A percentile compares a stretch with the other conserved stretches of the same genome.
phyloP scores from a whole-genome alignment of 2,888 invertebrate species.

The Linnaemya tessellans region DNA sequence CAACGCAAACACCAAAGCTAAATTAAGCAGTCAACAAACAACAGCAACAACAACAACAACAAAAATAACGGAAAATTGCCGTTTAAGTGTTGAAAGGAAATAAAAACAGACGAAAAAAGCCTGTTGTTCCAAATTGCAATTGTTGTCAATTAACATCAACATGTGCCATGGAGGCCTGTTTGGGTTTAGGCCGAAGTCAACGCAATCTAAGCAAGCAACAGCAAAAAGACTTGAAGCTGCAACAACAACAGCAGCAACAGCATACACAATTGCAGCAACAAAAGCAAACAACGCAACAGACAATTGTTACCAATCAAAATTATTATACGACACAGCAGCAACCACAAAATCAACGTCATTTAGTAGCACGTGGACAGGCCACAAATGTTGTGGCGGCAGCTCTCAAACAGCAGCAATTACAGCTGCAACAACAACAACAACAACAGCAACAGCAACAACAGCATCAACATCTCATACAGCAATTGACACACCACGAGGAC shows the following conservation, averaged over 20 bases:
- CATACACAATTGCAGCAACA: constrained; percentile 73
- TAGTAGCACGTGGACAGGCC: constrained; percentile 69
- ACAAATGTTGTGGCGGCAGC: constrained; percentile 72
- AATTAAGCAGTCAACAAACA: constrained; percentile 38
- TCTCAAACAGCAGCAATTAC: constrained; percentile 56
- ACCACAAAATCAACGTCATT: constrained; percentile 75
- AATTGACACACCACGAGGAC: constrained; percentile 57
- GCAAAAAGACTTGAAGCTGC: constrained; percentile 70
- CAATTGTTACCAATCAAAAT: constrained; percentile 72
- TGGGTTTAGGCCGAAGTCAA: constrained; percentile 82
- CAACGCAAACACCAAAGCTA: constrained; percentile 12
- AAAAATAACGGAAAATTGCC: neutral
- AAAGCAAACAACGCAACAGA: constrained; percentile 71
- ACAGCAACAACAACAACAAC: constrained; percentile 6
- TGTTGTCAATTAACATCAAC: constrained; percentile 75
- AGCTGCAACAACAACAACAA: constrained; percentile 56
- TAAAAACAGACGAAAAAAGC: neutral
- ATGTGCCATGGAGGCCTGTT: constrained; percentile 83
- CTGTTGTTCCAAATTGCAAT: constrained; percentile 34
- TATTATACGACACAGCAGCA: constrained; percentile 73
- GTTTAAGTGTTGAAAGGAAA: constrained; percentile 2
- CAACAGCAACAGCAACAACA: constrained; percentile 21
- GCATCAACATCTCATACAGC: constrained; percentile 58
- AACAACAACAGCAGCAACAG: constrained; percentile 72
- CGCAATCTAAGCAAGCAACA: constrained; percentile 77